Percentiles rank a stretch among this genome's conserved stretches.
These are phyloP conservation scores for Catamblyrhynchus diadema DNA, from an alignment of 2,797 vertebrate genomes.

Conservation along the genomic window DNA sequence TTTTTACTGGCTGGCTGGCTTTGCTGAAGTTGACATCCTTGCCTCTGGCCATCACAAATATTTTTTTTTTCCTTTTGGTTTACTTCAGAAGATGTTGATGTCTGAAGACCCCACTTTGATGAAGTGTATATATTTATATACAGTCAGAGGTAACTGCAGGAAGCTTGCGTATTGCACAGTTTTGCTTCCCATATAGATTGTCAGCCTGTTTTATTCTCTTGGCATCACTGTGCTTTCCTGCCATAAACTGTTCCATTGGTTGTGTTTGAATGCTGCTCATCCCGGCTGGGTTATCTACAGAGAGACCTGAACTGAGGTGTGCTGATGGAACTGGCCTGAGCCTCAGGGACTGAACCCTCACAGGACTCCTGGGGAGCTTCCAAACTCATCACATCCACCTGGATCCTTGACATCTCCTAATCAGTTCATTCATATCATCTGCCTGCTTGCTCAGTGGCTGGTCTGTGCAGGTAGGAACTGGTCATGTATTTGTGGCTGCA, in stretches of 20 bases:
- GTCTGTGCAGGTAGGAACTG: not conserved
- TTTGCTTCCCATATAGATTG: not conserved
- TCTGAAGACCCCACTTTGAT: not conserved
- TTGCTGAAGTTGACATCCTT: not conserved
- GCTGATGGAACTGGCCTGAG: not conserved
- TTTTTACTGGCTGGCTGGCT: constrained; percentile 41
- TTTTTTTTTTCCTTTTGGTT: not conserved
- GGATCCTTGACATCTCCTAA: not conserved
- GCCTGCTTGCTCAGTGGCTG: not conserved
- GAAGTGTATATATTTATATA: not conserved
- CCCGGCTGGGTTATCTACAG: not conserved
- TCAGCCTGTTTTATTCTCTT: not conserved
- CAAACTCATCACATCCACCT: not conserved
- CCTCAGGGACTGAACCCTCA: not conserved
- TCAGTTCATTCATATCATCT: not conserved
- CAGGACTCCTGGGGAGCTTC: not conserved
- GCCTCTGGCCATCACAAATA: not conserved
- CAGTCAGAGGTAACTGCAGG: not conserved
- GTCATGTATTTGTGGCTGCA: not conserved
- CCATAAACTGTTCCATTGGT: not conserved
- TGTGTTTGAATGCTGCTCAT: not conserved
- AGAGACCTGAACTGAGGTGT: accelerated
- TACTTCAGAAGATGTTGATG: not conserved
- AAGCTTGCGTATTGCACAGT: not conserved
- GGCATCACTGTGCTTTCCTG: not conserved